A percentile compares a stretch with the other conserved stretches of the same genome.
phyloP scores from a whole-genome alignment of 2,113 vertebrate genomes.

The Zosterops lateralis region DNA sequence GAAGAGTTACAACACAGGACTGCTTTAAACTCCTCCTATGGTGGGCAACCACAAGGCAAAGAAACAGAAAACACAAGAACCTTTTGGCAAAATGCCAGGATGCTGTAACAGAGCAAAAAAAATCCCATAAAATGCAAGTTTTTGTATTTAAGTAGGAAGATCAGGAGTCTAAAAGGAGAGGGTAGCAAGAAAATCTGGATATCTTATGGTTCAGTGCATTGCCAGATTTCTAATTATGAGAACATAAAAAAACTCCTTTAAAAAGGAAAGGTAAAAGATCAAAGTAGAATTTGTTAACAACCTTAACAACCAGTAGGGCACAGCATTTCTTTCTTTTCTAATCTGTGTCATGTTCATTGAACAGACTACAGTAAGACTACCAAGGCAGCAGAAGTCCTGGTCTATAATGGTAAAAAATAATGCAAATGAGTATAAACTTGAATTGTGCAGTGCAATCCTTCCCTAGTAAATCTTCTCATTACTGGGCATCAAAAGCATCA shows the following conservation, averaged over 20 bases:
- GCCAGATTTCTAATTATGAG: not conserved
- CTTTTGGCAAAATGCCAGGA: not conserved
- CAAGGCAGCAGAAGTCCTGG: not conserved
- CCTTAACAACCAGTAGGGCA: not conserved
- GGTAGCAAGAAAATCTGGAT: not conserved
- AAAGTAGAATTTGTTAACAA: not conserved
- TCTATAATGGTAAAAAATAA: not conserved
- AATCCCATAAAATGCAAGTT: not conserved
- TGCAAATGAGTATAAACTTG: not conserved
- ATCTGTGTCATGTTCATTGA: not conserved
- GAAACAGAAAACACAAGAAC: not conserved
- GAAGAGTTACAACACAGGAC: not conserved
- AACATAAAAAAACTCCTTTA: not conserved
- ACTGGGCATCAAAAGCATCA: not conserved
- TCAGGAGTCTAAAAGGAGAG: not conserved
- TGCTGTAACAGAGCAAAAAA: not conserved
- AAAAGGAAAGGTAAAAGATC: not conserved
- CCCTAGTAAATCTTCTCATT: not conserved
- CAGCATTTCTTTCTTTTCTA: not conserved
- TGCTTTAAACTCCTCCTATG: not conserved
- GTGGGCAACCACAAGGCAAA: not conserved
- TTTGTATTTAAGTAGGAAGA: not conserved
- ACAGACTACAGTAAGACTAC: not conserved
- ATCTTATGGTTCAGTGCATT: not conserved
- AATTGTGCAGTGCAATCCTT: not conserved